A percentile compares a stretch with the other conserved stretches of the same genome.
These are phyloP conservation scores for Acropora tenuis DNA, from an alignment of 64 coral and sea anemone genomes.

Conservation along the genomic window DNA sequence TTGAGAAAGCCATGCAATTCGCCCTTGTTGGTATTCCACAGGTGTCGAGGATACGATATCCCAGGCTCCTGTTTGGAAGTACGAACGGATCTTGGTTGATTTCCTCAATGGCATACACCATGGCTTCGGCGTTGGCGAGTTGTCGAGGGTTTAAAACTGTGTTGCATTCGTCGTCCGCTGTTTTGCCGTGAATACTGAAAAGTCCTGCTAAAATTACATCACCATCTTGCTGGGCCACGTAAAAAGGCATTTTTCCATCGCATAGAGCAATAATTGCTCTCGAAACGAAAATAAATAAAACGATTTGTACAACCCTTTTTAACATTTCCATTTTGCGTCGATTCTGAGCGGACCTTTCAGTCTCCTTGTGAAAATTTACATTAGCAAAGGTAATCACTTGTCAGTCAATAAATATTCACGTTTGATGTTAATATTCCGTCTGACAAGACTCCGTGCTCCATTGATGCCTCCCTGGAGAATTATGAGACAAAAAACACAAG, in stretches of 20 bases:
- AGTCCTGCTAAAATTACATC: conserved; percentile 34
- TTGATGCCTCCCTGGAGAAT: too few relatives aligned
- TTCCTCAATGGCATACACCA: conserved; percentile 59
- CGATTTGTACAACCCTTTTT: background rate
- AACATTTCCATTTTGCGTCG: background rate
- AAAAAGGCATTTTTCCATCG: background rate
- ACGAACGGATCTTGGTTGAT: conserved; percentile 33
- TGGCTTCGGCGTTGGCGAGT: conserved; percentile 53
- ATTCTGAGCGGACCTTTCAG: too few relatives aligned
- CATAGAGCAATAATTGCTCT: background rate
- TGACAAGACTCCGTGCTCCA: too few relatives aligned
- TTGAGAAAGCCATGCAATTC: conserved; percentile 29
- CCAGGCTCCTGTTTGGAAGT: conserved; percentile 52
- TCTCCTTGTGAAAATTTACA: too few relatives aligned
- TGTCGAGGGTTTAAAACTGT: conserved; percentile 24
- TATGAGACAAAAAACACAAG: too few relatives aligned
- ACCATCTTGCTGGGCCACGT: conserved; percentile 24
- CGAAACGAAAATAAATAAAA: background rate
- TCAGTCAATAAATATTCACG: too few relatives aligned
- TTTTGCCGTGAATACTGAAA: conserved; percentile 27
- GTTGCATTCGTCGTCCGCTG: conserved; percentile 25
- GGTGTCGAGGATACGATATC: conserved; percentile 64
- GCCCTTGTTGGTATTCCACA: conserved; percentile 50
- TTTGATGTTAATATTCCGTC: too few relatives aligned
- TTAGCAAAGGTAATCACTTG: too few relatives aligned